Conservation (phyloP, 2,113 vertebrate genomes). For the Columbina picui region DNA sequence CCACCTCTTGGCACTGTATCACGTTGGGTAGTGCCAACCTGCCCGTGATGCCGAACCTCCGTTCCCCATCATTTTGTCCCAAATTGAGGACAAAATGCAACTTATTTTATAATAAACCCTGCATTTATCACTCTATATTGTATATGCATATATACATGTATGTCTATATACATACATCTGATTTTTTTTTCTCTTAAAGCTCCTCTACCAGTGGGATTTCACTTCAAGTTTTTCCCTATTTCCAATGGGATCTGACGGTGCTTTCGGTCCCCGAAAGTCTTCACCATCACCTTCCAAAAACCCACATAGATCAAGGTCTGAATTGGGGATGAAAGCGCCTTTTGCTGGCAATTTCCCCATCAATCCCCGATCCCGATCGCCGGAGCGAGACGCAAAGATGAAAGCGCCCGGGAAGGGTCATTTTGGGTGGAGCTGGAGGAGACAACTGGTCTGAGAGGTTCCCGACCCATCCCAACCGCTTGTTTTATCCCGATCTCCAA, state of each 20-base stretch:
- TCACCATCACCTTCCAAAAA: not conserved
- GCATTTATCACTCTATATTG: accelerated
- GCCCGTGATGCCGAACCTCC: not conserved
- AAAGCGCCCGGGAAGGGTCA: not conserved
- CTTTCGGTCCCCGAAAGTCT: accelerated
- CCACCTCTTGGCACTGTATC: accelerated
- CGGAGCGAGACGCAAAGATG: accelerated
- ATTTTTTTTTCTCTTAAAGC: accelerated
- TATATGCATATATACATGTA: too few species aligned
- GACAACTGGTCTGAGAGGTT: not conserved
- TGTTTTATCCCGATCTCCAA: not conserved
- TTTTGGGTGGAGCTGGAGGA: not conserved
- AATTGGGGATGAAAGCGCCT: not conserved
- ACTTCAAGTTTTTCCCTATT: not conserved
- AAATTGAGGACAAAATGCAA: not conserved
- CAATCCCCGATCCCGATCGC: not conserved
- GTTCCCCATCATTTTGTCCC: not conserved
- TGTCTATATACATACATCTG: too few species aligned
- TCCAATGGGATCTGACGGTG: not conserved
- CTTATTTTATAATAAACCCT: not conserved
- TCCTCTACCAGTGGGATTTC: not conserved
- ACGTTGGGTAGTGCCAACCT: not conserved
- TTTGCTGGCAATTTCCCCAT: not conserved
- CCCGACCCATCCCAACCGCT: not conserved
- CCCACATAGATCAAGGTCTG: accelerated